Conservation (phyloP, 2,888 invertebrate genomes). For the Cartodere bifasciata region DNA sequence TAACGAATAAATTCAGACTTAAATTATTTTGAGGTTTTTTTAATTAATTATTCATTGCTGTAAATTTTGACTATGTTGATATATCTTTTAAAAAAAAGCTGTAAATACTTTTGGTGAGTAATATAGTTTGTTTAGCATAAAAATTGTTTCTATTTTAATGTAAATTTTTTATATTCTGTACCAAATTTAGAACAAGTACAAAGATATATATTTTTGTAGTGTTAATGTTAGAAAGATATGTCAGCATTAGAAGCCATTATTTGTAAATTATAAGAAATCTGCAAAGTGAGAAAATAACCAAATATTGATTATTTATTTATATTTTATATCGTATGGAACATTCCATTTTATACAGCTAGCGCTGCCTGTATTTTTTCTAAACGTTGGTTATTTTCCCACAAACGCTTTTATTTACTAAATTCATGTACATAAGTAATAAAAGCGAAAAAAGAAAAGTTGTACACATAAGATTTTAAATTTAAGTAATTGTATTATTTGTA, state of each 20-base stretch:
- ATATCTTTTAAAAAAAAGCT: too few relatives aligned
- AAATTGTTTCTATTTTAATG: slow-evolving; percentile 13
- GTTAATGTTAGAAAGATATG: slow-evolving; percentile 31
- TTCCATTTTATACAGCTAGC: slow-evolving; percentile 31
- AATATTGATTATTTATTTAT: slow-evolving; percentile 13
- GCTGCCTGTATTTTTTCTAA: slow-evolving; percentile 7
- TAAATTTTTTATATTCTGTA: slow-evolving; percentile 13
- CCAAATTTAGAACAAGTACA: too few relatives aligned
- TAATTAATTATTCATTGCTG: too few relatives aligned
- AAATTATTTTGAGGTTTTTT: too few relatives aligned
- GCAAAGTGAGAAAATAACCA: slow-evolving; percentile 31
- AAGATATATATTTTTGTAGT: slow-evolving; percentile 24
- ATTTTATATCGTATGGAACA: slow-evolving; percentile 26
- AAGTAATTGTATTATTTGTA: too few relatives aligned
- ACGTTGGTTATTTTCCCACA: slow-evolving; percentile 31
- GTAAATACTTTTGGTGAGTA: slow-evolving; percentile 2
- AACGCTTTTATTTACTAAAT: slow-evolving; percentile 21
- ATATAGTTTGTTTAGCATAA: not conserved
- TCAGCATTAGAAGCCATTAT: slow-evolving; percentile 28
- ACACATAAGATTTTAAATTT: slow-evolving; percentile 24
- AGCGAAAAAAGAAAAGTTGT: slow-evolving; percentile 28
- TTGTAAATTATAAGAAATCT: slow-evolving; percentile 23
- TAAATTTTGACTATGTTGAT: too few relatives aligned
- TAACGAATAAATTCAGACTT: too few relatives aligned
- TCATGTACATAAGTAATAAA: slow-evolving; percentile 21